A percentile compares a stretch with the other conserved stretches of the same genome.
Conservation (phyloP, 2,888 invertebrate genomes). For the Drosophila pseudotakahashii region DNA sequence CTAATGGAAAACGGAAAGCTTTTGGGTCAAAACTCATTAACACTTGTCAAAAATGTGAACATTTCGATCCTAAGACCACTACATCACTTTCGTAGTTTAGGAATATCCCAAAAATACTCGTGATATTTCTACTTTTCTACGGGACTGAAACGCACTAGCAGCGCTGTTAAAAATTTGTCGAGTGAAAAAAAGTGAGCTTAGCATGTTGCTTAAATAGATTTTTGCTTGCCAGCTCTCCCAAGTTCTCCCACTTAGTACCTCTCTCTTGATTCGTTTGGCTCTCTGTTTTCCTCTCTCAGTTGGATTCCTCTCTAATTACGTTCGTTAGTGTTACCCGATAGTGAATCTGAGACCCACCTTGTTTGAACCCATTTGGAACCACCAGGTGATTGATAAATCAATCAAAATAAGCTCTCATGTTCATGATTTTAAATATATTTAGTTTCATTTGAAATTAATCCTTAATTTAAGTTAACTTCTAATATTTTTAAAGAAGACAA, state of each 20-base stretch:
- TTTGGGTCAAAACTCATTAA: conserved; percentile 1
- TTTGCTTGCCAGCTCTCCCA: conserved; percentile 1
- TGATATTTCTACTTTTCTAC: neutral
- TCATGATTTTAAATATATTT: neutral
- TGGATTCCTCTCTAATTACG: neutral
- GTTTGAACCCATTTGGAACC: conserved; percentile 1
- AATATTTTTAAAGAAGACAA: too few relatives aligned
- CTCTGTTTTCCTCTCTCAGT: neutral
- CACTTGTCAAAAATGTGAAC: neutral
- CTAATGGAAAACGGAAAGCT: neutral
- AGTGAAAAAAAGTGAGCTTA: conserved; percentile 19
- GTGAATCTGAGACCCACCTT: neutral
- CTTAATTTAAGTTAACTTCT: too few relatives aligned
- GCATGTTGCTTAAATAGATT: conserved; percentile 34
- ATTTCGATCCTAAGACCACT: neutral
- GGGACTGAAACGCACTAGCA: conserved; percentile 5
- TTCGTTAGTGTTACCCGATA: neutral
- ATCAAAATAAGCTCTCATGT: neutral
- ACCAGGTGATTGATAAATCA: conserved; percentile 2
- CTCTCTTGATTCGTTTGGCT: conserved; percentile 3
- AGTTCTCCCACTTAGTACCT: conserved; percentile 7
- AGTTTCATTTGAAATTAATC: neutral
- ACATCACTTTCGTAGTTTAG: neutral
- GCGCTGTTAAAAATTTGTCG: neutral
- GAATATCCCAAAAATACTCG: neutral